phyloP scores from a whole-genome alignment of 2,888 invertebrate species.

The Macrophya annulata region DNA sequence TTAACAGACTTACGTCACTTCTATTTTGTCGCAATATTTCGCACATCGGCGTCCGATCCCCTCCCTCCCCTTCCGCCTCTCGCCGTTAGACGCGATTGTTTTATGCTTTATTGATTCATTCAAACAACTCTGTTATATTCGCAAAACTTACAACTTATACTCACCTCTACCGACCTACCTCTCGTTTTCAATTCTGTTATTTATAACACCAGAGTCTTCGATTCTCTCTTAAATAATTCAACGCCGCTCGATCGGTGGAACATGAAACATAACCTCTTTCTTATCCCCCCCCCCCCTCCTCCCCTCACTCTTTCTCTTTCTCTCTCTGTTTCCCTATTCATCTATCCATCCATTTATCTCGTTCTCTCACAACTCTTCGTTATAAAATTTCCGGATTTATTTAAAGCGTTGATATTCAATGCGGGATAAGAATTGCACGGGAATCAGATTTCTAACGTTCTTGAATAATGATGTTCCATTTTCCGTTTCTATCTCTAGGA shows the following conservation, averaged over 20 bases:
- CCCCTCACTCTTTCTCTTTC: not conserved
- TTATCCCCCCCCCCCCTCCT: not conserved
- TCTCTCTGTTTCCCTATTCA: not conserved
- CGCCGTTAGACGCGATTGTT: conserved; percentile 13
- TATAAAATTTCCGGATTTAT: not conserved
- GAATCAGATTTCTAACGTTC: conserved; percentile 6
- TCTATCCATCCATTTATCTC: not conserved
- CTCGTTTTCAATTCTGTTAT: not conserved
- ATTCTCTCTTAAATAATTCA: not conserved
- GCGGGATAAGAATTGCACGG: not conserved
- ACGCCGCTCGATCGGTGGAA: conserved; percentile 9
- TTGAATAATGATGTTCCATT: not conserved
- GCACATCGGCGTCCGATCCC: too few species aligned
- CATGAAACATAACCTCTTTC: conserved; percentile 36
- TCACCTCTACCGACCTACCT: not conserved
- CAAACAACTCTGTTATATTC: not conserved
- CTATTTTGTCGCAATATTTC: conserved; percentile 18
- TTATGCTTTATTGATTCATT: conserved; percentile 34
- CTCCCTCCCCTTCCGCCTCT: not conserved
- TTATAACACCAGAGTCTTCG: not conserved
- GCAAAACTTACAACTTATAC: not conserved
- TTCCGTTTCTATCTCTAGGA: not conserved
- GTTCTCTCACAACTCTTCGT: not conserved
- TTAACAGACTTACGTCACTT: conserved; percentile 38
- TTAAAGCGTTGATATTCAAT: not conserved